Evolutionary conservation across 2,113 vertebrate genomes (phyloP), one percentile per base, ranked within the genome.

Genomic region (Elephas maximus): DNA sequence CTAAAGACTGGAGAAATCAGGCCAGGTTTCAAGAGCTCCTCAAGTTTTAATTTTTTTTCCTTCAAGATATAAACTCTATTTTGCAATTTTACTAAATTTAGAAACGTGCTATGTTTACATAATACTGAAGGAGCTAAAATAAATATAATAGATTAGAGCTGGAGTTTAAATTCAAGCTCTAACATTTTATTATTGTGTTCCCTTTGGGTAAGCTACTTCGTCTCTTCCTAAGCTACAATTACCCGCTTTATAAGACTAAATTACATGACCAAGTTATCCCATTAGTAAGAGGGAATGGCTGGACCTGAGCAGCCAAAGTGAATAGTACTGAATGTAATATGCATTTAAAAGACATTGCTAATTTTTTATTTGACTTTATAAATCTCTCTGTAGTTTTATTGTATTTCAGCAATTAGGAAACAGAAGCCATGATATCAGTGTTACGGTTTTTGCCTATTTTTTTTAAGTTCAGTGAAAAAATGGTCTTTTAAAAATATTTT

Each of bases 11-110:
- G 76, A 57, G 24, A 81, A 85, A 17, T 26, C 69, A 93, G 62
- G 1, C 51, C 30, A 57, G 73, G 5, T 48, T 81, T 48, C 24
- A 82, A 8, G 24, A 51, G 1, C 45, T 67, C 76, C 60, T 95
- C 28, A 91, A 37, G 30, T 67, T 97, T 87, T 26, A 65, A 37
- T 76, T 30, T 78, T 18, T 60, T 84, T 84, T 85, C 33, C 37
- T 71, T 21, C 44, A 57, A 81, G 8, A 65, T 71, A 81, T 44
- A 85, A 71, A 85, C 2, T 84, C 6, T 67, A 14, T 21, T 89
- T 88, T 91, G 5, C 20, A 84, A 30, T 85, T 86, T 67, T 51
- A n/a, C 5, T 77, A 90, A 86, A 76, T 92, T 53, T 87, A 92
- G 6, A 86, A 63, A 9, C 33, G 15, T 44, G 3, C 0, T 57